Evolutionary conservation across 30 jellyfish, hydroid and myxozoan species (phyloP), one percentile per base, ranked within the genome.

Genomic region (Clytia hemisphaerica): DNA sequence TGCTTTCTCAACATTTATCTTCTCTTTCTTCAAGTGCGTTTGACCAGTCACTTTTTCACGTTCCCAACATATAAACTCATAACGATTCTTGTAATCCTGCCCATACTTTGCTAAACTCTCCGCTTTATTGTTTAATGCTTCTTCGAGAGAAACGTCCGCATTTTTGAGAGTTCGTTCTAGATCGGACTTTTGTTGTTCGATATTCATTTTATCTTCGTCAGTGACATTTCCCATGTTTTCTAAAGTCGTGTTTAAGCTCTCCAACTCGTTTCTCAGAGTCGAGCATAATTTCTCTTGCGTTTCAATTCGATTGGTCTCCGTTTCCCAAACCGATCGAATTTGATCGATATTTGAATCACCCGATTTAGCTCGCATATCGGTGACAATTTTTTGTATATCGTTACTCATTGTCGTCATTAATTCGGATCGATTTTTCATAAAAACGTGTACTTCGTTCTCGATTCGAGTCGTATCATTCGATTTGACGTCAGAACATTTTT

Each of bases 31-130:
- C 18, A 46, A 40, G 30, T 62, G 76, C 14, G 34, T 35, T 30
- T 80, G 76, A 68, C 67, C 85, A 37, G 71, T 83, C 9, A 58
- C 83, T 40, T 42, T 55, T 21, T 76, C 90, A 36, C 92, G 67
- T 67, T 89, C 98, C 93, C 94, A 82, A 26, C 85, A 40, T 16
- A 89, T 51, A 76, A 89, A 82, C 29, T 76, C 92, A 60, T 83
- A 89, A 21, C 95, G 35, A 45, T 67, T 80, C 30, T 72, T 45
- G 67, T 58, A 76, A 50, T 80, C 92, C 14, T 72, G 75, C 58
- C 67, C 74, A 45, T 71, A 77, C 45, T 61, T 62, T 67, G 85
- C 61, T 60, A 89, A 61, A 3, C 78, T 84, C 33, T 61, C 60
- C 29, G 87, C 95, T 73, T 86, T 76, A 0, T 45, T 31, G 27